These are phyloP conservation scores for Protodeltote pygarga DNA, from an alignment of 2,888 invertebrate species.

Conservation along the genomic window DNA sequence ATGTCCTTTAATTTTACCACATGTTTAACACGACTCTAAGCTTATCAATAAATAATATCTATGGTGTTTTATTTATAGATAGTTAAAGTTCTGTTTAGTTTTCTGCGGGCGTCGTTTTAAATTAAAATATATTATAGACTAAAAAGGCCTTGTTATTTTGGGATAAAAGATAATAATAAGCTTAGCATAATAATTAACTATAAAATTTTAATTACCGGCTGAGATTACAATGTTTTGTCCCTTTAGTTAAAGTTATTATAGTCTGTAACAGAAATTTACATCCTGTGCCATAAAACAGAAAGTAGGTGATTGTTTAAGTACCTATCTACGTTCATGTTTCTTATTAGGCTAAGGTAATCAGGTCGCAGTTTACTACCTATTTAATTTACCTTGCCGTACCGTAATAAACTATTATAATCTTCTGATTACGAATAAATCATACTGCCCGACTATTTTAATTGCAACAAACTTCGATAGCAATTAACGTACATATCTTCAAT, in stretches of 20 bases:
- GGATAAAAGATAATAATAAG: too few relatives aligned
- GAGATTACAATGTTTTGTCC: constrained; percentile 3
- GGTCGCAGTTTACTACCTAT: constrained; percentile 1
- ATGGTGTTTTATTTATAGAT: background rate
- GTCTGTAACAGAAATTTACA: constrained; percentile 6
- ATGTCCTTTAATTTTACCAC: constrained; percentile 4
- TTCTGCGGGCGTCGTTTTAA: background rate
- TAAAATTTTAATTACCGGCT: too few relatives aligned
- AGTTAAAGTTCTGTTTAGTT: background rate
- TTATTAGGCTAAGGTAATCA: constrained; percentile 1
- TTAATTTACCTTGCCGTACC: constrained; percentile 2
- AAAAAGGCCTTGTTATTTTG: too few relatives aligned
- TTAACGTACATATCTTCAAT: constrained; percentile 29
- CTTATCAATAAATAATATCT: constrained; percentile 2
- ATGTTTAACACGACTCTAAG: background rate
- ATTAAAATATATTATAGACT: too few relatives aligned
- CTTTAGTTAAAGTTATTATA: background rate
- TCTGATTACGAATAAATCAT: constrained; percentile 19
- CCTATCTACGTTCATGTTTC: background rate
- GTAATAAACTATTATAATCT: constrained; percentile 10
- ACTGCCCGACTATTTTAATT: constrained; percentile 49
- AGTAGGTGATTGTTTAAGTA: constrained; percentile 6
- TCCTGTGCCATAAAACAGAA: constrained; percentile 11
- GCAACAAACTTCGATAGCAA: constrained; percentile 34
- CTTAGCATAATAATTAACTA: too few relatives aligned